phyloP scores from a whole-genome alignment of 1,140 invertebrate species.

The Plectrocnemia conspersa region DNA sequence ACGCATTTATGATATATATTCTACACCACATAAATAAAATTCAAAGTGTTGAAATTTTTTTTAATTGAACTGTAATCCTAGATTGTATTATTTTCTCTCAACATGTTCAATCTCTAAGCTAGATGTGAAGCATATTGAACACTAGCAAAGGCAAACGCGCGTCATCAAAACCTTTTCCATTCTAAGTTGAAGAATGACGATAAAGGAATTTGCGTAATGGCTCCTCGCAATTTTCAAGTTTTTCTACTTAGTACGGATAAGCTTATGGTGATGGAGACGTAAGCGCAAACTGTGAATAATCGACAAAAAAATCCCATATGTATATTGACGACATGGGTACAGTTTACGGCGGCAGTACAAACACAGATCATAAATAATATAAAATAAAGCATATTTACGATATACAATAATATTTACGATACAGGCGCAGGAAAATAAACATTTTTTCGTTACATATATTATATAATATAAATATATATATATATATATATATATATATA shows the following conservation, averaged over 20 bases:
- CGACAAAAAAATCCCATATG: conserved; percentile 12
- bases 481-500: conserved; percentile 2
- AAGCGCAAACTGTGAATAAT: conserved; percentile 12
- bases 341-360: conserved; percentile 32
- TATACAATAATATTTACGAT: too few species aligned
- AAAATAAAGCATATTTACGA: too few species aligned
- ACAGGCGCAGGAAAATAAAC: too few species aligned
- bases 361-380: conserved; percentile 18
- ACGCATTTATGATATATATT: not conserved
- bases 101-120: not conserved
- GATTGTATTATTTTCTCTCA: not conserved
- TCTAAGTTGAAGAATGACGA: conserved; percentile 5
- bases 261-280: not conserved
- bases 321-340: conserved; percentile 24
- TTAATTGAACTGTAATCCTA: not conserved
- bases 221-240: conserved; percentile 32
- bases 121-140: conserved; percentile 1
- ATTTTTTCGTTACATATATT: too few species aligned
- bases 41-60: not conserved
- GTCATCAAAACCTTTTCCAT: conserved; percentile 3
- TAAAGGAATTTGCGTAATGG: conserved; percentile 30
- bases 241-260: not conserved
- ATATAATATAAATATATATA: conserved; percentile 1
- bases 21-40: too few species aligned
- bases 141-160: not conserved